A percentile compares a stretch with the other conserved stretches of the same genome.
phyloP scores from a whole-genome alignment of 2,113 vertebrate genomes.

The Saimiri boliviensis region DNA sequence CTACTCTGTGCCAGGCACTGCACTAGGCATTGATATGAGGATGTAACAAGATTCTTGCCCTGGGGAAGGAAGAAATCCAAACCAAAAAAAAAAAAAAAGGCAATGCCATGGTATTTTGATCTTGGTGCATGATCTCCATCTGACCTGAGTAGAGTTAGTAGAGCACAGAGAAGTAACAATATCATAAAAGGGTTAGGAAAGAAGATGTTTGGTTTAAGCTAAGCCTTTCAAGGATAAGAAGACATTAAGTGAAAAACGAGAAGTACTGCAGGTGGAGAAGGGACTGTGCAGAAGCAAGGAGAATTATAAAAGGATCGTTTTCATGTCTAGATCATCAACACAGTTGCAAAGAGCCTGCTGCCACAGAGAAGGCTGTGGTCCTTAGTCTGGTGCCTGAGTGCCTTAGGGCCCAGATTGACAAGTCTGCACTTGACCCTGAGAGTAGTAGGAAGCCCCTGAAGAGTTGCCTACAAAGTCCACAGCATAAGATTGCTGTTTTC shows the following conservation, averaged over 20 bases:
- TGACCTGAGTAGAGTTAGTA: not conserved
- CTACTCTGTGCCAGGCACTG: not conserved
- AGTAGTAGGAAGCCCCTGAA: not conserved
- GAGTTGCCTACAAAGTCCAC: not conserved
- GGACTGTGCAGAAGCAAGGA: not conserved
- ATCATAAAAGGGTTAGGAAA: not conserved
- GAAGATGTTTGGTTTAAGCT: not conserved
- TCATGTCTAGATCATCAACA: rapidly evolving
- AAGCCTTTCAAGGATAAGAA: not conserved
- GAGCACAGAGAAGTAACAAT: not conserved
- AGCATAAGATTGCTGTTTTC: not conserved
- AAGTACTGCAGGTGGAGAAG: not conserved
- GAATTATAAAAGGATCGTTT: not conserved
- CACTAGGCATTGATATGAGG: too few relatives aligned
- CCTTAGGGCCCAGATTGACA: too few relatives aligned
- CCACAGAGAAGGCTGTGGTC: not conserved
- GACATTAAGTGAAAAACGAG: not conserved
- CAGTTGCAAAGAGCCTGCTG: not conserved
- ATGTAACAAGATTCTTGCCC: not conserved
- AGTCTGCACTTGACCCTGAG: not conserved
- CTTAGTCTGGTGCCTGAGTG: not conserved
- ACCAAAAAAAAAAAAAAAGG: not conserved
- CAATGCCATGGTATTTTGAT: not conserved
- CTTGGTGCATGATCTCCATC: not conserved
- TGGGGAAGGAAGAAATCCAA: not conserved